Base-by-base conservation (phyloP, 2,797 vertebrate genomes). In the Gymnothorax reevesii region DNA sequence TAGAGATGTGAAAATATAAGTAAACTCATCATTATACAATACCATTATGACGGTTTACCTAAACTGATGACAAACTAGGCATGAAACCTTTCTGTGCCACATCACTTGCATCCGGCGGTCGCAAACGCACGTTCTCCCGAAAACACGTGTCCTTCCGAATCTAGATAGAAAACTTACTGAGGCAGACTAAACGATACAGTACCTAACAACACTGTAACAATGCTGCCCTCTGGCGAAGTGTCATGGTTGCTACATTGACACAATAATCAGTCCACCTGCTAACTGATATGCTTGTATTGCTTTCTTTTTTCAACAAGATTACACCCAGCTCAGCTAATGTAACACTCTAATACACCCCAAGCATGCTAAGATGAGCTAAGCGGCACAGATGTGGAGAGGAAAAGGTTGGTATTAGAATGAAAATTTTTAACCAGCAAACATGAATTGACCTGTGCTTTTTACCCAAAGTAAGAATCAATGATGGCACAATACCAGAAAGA, bases 151-250 rank as follows among this genome's bases (percentile, higher is more conserved):
- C n/a, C 64, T 22, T 7, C n/a, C 15, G 22, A 69, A 69, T 7
- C 64, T 25, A 25, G 64, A 25, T 69, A n/a, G 25, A 77, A 42
- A 42, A 77, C 33, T 42, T 42, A 42, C 15, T 12, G 15, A 52
- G 73, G 13, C 13, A 17, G 42, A 6, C 73, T 5, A 33, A 12
- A 75, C 12, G 3, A 22, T 8, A 52, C 77, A 55, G 17, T 2
- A n/a, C n/a, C 13, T 7, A 80, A 55, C 49, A 87, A 89, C 92
- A 88, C 91, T 92, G 73, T 92, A 87, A 90, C 90, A 92, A 69
- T 92, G 86, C 93, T 94, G 95, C 94, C 95, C 93, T 90, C 95
- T 93, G 89, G 94, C 94, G 96, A 86, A 86, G 83, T 22, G 8
- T 80, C 55, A n/a, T 9, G 71, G 84, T 75, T 9, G 75, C 10